Evolutionary conservation across 2,797 vertebrate species (phyloP), one percentile per base, ranked within the genome.

Genomic region (Sebastes ruberrimus): DNA sequence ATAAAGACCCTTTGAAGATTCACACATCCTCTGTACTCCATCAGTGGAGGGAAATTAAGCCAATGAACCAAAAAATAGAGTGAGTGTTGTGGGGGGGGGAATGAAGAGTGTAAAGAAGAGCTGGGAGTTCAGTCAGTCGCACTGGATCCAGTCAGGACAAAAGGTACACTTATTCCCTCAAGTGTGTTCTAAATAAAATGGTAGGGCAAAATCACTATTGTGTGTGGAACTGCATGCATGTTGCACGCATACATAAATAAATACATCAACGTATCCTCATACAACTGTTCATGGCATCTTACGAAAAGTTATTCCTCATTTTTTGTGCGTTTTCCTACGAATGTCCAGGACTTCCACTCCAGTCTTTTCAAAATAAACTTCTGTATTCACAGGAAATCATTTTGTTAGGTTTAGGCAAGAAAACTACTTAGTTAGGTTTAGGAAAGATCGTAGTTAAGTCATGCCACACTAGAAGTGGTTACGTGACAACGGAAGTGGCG

Each of bases 1-100:
- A 84, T 49, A 42, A 79, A 83, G 76, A 78, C 42, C 52, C 63
- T 87, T 87, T 85, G 77, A 85, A 86, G 76, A 88, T 87, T 75
- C 66, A 77, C 75, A 73, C 64, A 66, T 82, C 80, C 38, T 76
- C 35, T 67, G 55, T 75, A 53, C 68, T 74, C 68, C 73, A 85
- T 81, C 69, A 90, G 81, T n/a, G 11, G 55, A 86, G 71, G 35
- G 70, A 81, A 80, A 84, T 84, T 62, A 82, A 86, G 42, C 82
- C 86, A 90, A 86, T 78, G 66, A 83, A 83, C 71, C 30, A 76
- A 75, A 83, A 86, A 81, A 86, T 30, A 68, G 42, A 68, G 70
- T 10, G 65, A 20, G 7, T 73, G 61, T 35, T 38, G 13, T 6
- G 14, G 38, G 14, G 38, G 61, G 60, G 68, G 67, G 76, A 61